Conservation (phyloP, 2,888 invertebrate species). For the Morinoia aosen region DNA sequence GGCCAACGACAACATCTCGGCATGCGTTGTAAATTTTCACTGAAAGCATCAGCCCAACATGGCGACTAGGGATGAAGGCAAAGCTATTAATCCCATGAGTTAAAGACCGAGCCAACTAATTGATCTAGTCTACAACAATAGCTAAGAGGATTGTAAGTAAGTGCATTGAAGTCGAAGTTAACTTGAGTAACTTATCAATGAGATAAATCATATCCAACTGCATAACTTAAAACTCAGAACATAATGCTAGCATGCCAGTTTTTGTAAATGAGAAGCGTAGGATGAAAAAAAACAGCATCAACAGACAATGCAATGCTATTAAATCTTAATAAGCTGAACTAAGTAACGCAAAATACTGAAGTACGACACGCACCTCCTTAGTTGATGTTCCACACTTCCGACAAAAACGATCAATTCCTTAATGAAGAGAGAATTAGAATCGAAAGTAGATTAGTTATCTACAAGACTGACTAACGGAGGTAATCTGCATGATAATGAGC, state of each 20-base stretch:
- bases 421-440: neutral
- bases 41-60: neutral
- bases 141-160: neutral
- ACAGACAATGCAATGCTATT: neutral
- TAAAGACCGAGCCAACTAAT: neutral
- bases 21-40: neutral
- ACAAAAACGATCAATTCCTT: neutral
- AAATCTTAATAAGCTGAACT: neutral
- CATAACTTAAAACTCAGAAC: neutral
- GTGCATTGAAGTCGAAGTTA: neutral
- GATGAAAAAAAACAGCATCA: neutral
- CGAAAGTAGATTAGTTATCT: neutral
- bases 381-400: neutral
- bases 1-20: neutral
- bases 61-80: neutral
- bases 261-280: neutral
- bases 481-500: conserved; percentile 3
- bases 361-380: neutral
- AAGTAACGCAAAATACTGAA: neutral
- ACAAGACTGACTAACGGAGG: neutral
- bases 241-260: neutral
- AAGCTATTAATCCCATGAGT: neutral
- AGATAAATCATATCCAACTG: neutral
- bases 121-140: neutral
- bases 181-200: neutral